Evolutionary conservation across 1,140 invertebrate genomes (phyloP).

Genomic region (Penaeus indicus): DNA sequence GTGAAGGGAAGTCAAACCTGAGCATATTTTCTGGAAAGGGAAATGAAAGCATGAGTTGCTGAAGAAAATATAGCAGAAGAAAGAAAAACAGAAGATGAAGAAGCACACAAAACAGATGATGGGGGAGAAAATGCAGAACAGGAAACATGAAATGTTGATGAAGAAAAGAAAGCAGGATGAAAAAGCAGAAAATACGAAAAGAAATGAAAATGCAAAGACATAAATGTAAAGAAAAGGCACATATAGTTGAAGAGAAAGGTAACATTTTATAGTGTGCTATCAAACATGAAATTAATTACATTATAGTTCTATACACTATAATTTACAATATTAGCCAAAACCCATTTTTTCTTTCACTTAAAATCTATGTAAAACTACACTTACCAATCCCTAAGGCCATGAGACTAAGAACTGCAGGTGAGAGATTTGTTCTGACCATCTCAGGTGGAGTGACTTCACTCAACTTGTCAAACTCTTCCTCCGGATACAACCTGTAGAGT

Average conservation of each 20-base stretch:
- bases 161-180: too few relatives aligned
- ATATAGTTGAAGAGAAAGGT: too few relatives aligned
- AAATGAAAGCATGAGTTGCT: background rate
- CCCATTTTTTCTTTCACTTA: background rate
- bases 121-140: too few relatives aligned
- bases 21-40: slow-evolving; percentile 69
- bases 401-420: slow-evolving; percentile 88
- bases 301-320: background rate
- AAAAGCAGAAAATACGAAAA: background rate
- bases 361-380: slow-evolving; percentile 68
- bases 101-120: background rate
- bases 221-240: background rate
- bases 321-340: background rate
- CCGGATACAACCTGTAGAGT: slow-evolving; percentile 71
- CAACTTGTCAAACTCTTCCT: slow-evolving; percentile 82
- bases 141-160: too few relatives aligned
- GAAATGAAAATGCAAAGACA: background rate
- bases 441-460: slow-evolving; percentile 85
- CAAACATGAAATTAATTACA: background rate
- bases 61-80: background rate
- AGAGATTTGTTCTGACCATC: slow-evolving; percentile 91
- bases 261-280: background rate
- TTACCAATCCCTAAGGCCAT: slow-evolving; percentile 97
- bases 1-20: slow-evolving; percentile 86
- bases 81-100: background rate